A percentile compares a stretch with the other conserved stretches of the same genome.
Conservation (phyloP, 2,888 invertebrate genomes). For the Eupithecia dodoneata region DNA sequence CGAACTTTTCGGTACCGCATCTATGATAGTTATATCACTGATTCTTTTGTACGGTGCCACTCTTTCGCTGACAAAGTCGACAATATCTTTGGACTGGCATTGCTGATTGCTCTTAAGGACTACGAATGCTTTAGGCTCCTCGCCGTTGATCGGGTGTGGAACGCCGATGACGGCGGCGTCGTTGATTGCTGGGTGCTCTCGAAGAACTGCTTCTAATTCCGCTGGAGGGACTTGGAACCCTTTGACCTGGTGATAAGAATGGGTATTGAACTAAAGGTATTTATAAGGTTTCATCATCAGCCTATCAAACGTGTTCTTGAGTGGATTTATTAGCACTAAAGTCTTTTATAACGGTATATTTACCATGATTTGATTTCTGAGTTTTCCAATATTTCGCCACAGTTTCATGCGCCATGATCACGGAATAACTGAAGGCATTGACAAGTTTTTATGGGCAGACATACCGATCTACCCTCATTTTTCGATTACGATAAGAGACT, state of each 20-base stretch:
- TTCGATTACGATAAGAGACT: too few species aligned
- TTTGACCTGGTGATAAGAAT: constrained; percentile 79
- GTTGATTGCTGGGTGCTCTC: constrained; percentile 88
- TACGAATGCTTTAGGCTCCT: constrained; percentile 91
- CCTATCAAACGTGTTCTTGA: too few species aligned
- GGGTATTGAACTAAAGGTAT: neutral
- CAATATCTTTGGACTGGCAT: constrained; percentile 81
- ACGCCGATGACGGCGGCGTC: constrained; percentile 95
- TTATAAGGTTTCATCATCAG: too few species aligned
- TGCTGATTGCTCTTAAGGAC: constrained; percentile 71
- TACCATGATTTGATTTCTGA: too few species aligned
- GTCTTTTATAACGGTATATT: too few species aligned
- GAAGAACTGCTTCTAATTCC: constrained; percentile 91
- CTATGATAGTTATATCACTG: constrained; percentile 86
- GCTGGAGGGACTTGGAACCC: constrained; percentile 94
- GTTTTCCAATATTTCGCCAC: too few species aligned
- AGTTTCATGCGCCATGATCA: too few species aligned
- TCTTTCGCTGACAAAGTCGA: constrained; percentile 86
- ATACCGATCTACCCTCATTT: too few species aligned
- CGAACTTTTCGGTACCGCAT: constrained; percentile 89
- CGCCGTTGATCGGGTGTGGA: constrained; percentile 88
- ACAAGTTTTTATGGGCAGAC: too few species aligned
- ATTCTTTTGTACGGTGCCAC: constrained; percentile 91
- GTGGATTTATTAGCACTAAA: too few species aligned
- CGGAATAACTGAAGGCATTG: too few species aligned